Base-by-base conservation (phyloP, 2,888 invertebrate species). In the Apotomis turbidana region DNA sequence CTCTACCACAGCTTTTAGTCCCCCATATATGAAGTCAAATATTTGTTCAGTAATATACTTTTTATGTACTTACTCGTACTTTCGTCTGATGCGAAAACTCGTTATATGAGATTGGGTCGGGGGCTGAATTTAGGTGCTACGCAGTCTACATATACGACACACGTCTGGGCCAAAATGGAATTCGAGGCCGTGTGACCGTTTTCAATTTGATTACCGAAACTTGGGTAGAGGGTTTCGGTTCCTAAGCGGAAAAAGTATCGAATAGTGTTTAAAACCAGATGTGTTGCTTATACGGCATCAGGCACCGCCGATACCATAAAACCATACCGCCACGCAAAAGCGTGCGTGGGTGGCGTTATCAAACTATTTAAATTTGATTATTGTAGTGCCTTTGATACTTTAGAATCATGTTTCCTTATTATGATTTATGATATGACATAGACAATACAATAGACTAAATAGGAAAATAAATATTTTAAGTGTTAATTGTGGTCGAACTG, bases 81-180 rank as follows among this genome's bases (percentile, higher is more conserved):
- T 27, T 27, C 6, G 44, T 59, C 13, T 64, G 51, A 57, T 15
- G 60, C 41, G 70, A 27, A 49, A 12, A 71, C 36, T 41, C 66
- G 58, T 71, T 54, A 60, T 60, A 66, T 70, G 52, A 66, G 70
- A 70, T 70, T 59, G 59, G 59, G 46, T 70, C 58, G 63, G 59
- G 41, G 41, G 8, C 49, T 57, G 58, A 52, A 41, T 54, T 41
- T 54, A 59, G 63, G 46, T 60, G 41, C 57, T 52, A 64, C 58
- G 59, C 59, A 27, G 46, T 36, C 15, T 49, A 57, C 38, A 46
- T 12, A n/a, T n/a, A n/a, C n/a, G 44, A 10, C 12, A 10, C 46
- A n/a, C 52, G 51, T 51, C 52, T 52, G 44, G 63, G 70, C 59
- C 58, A 52, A 59, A 58, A 58, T 59, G 27, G 49, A 38, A 52